Base-by-base conservation (phyloP, 2,797 vertebrate genomes). In the Betta splendens region DNA sequence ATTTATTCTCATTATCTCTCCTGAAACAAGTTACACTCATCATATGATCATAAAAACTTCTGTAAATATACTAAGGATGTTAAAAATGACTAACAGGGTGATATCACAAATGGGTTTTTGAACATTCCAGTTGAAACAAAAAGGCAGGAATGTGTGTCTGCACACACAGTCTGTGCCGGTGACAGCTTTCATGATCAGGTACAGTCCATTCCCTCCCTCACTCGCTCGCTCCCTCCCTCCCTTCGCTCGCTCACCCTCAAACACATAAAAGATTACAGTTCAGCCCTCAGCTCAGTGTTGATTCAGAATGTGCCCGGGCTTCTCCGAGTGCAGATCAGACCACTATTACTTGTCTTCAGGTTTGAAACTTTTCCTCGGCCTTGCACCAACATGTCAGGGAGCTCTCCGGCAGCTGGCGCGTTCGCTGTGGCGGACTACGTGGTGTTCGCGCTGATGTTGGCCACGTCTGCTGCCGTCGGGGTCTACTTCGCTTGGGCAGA, bases 371-470 rank as follows among this genome's bases (percentile, higher is more conserved):
- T 46, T 23, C 10, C 5, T 46, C 6, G 13, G 13, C 52, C n/a
- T 38, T 28, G 11, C 12, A 36, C 3, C 26, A 60, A 11, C 28
- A 91, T 91, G 91, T 64, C 81, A 31, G 59, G 12, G 29, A 29
- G 16, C 17, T 40, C 75, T 7, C 3, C 15, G 25, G 45, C 22
- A 1, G 5, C 33, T 1, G 39, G 73, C 26, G 87, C 72, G 44
- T 98, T 98, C 63, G 72, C 42, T 1, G 52, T 64, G 15, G 93
- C 92, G 88, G 96, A 98, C 91, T 99, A 99, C 18, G 84, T 93
- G 80, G 94, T 98, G 46, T 98, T 99, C 57, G 91, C 84, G 0
- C 68, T 84, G 67, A 95, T 96, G 94, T 87, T 98, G 71, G 23
- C 92, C 31, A 55, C 95, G 58, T 99, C 97, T 0, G 93, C 95